Conservation (phyloP, 2,797 vertebrate species). For the Pseudomugil gertrudae region DNA sequence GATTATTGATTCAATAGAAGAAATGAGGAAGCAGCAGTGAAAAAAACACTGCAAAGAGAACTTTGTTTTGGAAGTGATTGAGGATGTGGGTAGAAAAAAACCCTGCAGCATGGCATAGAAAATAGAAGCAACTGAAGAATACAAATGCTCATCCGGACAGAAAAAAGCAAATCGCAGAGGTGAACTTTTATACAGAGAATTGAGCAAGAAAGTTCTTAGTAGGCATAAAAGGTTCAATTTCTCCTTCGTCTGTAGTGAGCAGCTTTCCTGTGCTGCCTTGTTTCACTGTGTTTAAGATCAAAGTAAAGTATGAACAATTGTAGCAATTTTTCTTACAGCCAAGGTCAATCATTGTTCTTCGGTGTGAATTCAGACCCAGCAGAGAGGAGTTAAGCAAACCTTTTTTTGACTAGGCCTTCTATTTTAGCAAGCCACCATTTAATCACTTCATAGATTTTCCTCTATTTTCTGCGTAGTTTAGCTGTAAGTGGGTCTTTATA, state of each 20-base stretch:
- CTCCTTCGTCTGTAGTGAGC: conserved; percentile 53
- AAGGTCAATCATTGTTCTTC: conserved; percentile 78
- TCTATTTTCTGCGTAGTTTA: not conserved
- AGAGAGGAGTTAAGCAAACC: conserved; percentile 52
- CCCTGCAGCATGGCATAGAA: conserved; percentile 6
- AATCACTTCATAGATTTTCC: conserved; percentile 11
- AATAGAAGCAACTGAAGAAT: conserved; percentile 30
- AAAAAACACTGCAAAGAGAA: conserved; percentile 24
- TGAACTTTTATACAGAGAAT: conserved; percentile 28
- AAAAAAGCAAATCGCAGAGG: conserved; percentile 52
- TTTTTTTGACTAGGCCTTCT: conserved; percentile 50
- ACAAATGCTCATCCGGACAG: conserved; percentile 24
- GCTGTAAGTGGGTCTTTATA: conserved; percentile 16
- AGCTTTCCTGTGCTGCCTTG: conserved; percentile 59
- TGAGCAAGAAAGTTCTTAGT: conserved; percentile 21
- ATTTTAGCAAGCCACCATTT: conserved; percentile 54
- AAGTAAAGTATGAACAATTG: conserved; percentile 77
- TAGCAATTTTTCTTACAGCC: conserved; percentile 68
- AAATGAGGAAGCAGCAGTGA: conserved; percentile 17
- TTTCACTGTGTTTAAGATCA: conserved; percentile 77
- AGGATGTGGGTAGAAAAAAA: conserved; percentile 6
- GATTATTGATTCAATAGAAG: conserved; percentile 51
- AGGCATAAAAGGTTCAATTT: conserved; percentile 70
- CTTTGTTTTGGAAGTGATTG: conserved; percentile 21
- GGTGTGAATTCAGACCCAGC: conserved; percentile 54